Evolutionary conservation across 2,888 invertebrate species (phyloP), one percentile per base, ranked within the genome.

Genomic region (Chloromyia formosa): DNA sequence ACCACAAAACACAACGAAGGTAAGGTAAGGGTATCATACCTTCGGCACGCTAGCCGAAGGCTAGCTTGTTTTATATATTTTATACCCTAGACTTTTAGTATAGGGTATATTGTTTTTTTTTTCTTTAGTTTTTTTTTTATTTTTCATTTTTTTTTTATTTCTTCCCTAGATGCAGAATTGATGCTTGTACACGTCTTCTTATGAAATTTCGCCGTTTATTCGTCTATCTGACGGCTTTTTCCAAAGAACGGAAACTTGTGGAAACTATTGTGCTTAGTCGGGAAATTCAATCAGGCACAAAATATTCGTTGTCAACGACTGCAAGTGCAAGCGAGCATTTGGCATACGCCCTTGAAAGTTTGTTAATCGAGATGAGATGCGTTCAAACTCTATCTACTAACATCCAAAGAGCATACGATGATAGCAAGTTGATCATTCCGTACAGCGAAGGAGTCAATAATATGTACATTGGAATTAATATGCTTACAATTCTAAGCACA

Each of bases 171-270:
- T 53, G 69, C 45, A 16, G 27, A 2, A 45, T n/a, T 14, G 66
- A 66, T 23, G 14, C 66, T 7, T 35, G 27, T 7, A 35, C 12
- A 66, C 14, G 54, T 16, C 9, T 75, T 14, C 12, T 66, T 56
- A 27, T 35, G 35, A 72, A 66, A 45, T 73, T 75, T 58, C 54
- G 66, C 20, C 42, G 49, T 0, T n/a, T 75, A 9, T 73, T 66
- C 35, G 14, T 53, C 35, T 75, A 75, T 35, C 16, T 75, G 9
- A 73, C 73, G 27, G n/a, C 66, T 45, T 53, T 75, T 4, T 9
- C 16, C n/a, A 60, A 66, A 35, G 73, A 75, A 66, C 73, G 75
- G 20, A 49, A 14, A n/a, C 22, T 27, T 22, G n/a, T 66, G 2
- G 75, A 75, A 56, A 66, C 40, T 20, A 60, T 66, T 16, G 42